Conservation (phyloP, 2,797 vertebrate species). For the Lutra lutra region DNA sequence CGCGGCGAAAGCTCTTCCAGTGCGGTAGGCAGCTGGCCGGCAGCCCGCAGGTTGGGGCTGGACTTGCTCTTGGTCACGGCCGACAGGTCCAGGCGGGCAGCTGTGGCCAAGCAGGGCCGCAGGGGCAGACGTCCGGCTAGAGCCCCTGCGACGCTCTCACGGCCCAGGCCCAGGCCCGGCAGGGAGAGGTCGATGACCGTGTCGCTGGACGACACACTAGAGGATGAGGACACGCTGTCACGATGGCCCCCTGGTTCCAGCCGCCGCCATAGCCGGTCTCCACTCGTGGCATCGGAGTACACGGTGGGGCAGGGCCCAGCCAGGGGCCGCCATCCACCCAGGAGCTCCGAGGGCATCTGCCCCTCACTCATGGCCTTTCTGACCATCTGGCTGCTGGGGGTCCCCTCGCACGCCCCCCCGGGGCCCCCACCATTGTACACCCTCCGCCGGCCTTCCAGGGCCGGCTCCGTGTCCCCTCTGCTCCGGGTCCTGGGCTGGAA, state of each 20-base stretch:
- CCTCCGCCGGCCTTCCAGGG: not conserved
- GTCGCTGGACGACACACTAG: slow-evolving; percentile 96
- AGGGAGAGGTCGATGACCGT: slow-evolving; percentile 95
- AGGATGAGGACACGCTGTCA: slow-evolving; percentile 95
- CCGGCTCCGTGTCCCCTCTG: not conserved
- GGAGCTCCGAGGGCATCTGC: slow-evolving; percentile 81
- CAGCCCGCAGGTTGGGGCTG: slow-evolving; percentile 92
- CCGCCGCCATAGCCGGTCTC: slow-evolving; percentile 95
- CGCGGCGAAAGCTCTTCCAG: slow-evolving; percentile 86
- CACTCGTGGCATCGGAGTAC: slow-evolving; percentile 90
- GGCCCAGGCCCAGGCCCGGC: slow-evolving; percentile 88
- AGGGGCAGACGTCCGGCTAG: slow-evolving; percentile 75
- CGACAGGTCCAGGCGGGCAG: slow-evolving; percentile 66
- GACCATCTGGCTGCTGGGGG: slow-evolving; percentile 40
- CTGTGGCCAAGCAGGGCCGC: slow-evolving; percentile 80
- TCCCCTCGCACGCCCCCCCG: accelerated
- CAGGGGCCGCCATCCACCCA: slow-evolving; percentile 42
- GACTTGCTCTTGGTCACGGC: slow-evolving; percentile 93
- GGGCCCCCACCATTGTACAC: not conserved
- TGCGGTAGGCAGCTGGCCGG: slow-evolving; percentile 46
- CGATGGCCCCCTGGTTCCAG: slow-evolving; percentile 90
- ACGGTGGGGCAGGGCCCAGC: slow-evolving; percentile 86
- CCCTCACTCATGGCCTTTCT: slow-evolving; percentile 89
- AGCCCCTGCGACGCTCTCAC: slow-evolving; percentile 78
- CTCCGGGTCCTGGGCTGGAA: slow-evolving; percentile 34